Conservation (phyloP, 2,797 vertebrate species). For the Moxostoma hubbsi region DNA sequence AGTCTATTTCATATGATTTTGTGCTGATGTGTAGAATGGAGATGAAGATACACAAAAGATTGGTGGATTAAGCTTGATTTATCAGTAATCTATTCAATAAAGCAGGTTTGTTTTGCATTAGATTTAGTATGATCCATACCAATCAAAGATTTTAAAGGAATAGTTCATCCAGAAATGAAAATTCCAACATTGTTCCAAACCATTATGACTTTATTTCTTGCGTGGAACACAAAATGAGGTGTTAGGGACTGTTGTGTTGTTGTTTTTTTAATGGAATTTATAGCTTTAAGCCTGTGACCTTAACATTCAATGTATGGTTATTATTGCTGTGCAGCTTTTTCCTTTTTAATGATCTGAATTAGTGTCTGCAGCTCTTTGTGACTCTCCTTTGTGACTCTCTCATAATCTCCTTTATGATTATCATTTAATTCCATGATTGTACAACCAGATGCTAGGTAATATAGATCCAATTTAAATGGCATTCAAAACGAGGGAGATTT, state of each 20-base stretch:
- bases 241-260: no score
- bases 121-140: not conserved
- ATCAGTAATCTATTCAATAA: slow-evolving; percentile 6
- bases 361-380: slow-evolving; percentile 21
- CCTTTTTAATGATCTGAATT: slow-evolving; percentile 18
- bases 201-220: no score
- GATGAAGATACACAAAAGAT: not conserved
- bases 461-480: slow-evolving; percentile 52
- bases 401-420: slow-evolving; percentile 48
- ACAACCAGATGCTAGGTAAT: slow-evolving; percentile 46
- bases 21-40: not conserved
- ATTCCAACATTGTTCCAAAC: no score
- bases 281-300: not conserved
- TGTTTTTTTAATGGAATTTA: not conserved
- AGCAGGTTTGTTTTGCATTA: not conserved
- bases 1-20: slow-evolving; percentile 11
- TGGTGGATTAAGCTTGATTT: not conserved
- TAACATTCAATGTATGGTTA: slow-evolving; percentile 2
- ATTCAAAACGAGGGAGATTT: slow-evolving; percentile 44
- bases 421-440: slow-evolving; percentile 38
- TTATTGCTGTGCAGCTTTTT: not conserved
- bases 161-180: no score
- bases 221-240: no score
- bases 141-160: not conserved
- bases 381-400: slow-evolving; percentile 32